A percentile compares a stretch with the other conserved stretches of the same genome.
phyloP scores from a whole-genome alignment of 2,888 invertebrate species.

The Eupithecia exiguata region DNA sequence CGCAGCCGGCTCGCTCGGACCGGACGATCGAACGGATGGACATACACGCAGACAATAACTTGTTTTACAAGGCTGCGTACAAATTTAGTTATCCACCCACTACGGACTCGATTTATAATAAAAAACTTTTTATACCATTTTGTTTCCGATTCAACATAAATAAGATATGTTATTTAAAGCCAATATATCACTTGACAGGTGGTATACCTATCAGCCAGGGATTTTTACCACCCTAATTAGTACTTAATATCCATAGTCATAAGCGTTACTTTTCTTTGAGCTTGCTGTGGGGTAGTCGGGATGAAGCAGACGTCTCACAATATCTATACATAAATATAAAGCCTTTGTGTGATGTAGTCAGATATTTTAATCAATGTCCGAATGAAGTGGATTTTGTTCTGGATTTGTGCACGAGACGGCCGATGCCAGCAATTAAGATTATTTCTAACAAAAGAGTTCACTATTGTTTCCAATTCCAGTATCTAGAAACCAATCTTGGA shows the following conservation, averaged over 20 bases:
- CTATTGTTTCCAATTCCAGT: constrained; percentile 43
- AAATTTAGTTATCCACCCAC: constrained; percentile 82
- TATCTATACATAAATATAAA: constrained; percentile 80
- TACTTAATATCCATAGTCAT: constrained; percentile 49
- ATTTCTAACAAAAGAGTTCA: constrained; percentile 56
- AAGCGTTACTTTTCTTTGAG: constrained; percentile 54
- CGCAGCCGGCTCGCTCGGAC: constrained; percentile 55
- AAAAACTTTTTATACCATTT: constrained; percentile 79
- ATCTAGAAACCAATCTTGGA: background rate
- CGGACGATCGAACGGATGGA: constrained; percentile 53
- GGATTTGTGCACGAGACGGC: constrained; percentile 51
- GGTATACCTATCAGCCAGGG: constrained; percentile 73
- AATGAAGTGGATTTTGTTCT: constrained; percentile 60
- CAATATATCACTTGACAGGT: constrained; percentile 84
- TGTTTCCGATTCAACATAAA: constrained; percentile 84
- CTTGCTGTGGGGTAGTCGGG: constrained; percentile 50
- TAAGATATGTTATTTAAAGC: constrained; percentile 84
- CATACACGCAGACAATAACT: constrained; percentile 58
- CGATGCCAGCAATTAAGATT: constrained; percentile 57
- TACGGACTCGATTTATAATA: constrained; percentile 73
- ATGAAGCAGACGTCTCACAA: constrained; percentile 72
- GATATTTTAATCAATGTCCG: constrained; percentile 82
- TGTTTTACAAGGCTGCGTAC: constrained; percentile 76
- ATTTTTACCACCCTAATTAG: constrained; percentile 52
- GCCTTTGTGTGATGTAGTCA: constrained; percentile 79